A percentile compares a stretch with the other conserved stretches of the same genome.
Conservation (phyloP, 37 sponge, comb jelly and placozoan genomes). For the Theonella swinhoei region DNA sequence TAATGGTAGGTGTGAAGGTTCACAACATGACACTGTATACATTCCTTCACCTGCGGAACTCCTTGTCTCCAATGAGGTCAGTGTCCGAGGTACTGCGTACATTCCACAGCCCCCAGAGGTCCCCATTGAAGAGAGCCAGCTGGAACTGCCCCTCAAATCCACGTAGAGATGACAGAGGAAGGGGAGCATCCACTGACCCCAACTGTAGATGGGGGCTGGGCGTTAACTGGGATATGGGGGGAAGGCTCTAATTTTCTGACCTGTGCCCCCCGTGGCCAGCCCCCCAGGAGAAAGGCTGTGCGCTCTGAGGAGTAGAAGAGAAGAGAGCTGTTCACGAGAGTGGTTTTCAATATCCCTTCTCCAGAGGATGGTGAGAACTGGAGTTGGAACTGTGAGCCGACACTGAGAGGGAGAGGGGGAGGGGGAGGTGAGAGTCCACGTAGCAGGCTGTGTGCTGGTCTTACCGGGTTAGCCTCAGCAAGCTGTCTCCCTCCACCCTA, state of each 20-base stretch:
- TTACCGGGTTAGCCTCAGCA: not conserved
- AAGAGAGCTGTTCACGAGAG: constrained; percentile 5
- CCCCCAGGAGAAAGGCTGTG: constrained; percentile 45
- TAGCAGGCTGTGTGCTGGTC: not conserved
- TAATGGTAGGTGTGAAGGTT: not conserved
- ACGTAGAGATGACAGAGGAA: not conserved
- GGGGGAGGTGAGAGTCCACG: not conserved
- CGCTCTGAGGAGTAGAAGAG: constrained; percentile 16
- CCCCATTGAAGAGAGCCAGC: constrained; percentile 45
- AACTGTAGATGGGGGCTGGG: not conserved
- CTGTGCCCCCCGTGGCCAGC: constrained; percentile 35
- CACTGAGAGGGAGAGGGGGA: not conserved
- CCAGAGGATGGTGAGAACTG: not conserved
- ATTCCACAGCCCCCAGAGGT: constrained; percentile 69
- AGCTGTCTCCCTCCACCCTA: not conserved
- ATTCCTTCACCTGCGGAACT: not conserved
- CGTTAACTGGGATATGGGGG: not conserved
- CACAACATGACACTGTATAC: no score
- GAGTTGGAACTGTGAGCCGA: constrained; percentile 43
- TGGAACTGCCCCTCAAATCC: constrained; percentile 39
- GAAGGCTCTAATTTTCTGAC: not conserved
- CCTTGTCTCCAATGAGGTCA: constrained; percentile 16
- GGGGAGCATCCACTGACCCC: not conserved
- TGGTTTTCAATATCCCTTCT: not conserved
- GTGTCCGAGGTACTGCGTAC: constrained; percentile 31